Evolutionary conservation across 2,113 vertebrate species (phyloP), one percentile per base, ranked within the genome.

Genomic region (Cyanoramphus novaezelandiae): DNA sequence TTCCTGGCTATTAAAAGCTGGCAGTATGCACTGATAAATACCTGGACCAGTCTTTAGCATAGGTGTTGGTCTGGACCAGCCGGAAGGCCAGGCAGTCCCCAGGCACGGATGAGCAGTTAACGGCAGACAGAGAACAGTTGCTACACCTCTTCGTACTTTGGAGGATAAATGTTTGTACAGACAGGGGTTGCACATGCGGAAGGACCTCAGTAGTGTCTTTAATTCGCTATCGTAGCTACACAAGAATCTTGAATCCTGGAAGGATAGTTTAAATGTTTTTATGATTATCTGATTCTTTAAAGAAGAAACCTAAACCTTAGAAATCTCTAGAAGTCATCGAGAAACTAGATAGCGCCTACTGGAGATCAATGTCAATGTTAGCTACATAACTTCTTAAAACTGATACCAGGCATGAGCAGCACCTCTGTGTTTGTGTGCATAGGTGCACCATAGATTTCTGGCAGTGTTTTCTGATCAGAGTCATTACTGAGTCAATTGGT

Each of bases 401-500:
- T 79, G 11, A 75, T 44, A 46, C 15, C 17, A 33, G 35, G 14
- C 69, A 49, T 6, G 17, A 70, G 13, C 5, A 37, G 81, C 39
- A 81, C 15, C 13, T 89, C 25, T 49, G 67, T 19, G 74, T 78
- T 86, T 15, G 14, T 16, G 33, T 53, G 92, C 81, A 78, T 94
- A 93, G 81, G 93, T 86, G 81, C 82, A 62, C 77, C 84, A 83
- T 75, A 94, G 83, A 63, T 78, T 86, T 93, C 92, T 97, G 96
- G 83, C 81, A 88, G 57, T 52, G 46, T 96, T 90, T 97, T 96
- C 88, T 86, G 65, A 86, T 94, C 44, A 72, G 69, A 75, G 91
- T 88, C 82, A 82, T 95, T 96, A 90, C 97, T 57, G 41, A 17
- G 6, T 96, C 78, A 92, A 74, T 65, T 91, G 96, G 90, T 96